A percentile compares a stretch with the other conserved stretches of the same genome.
These are phyloP conservation scores for Microctenopoma lineatum DNA, from an alignment of 2,797 vertebrate genomes.

Conservation along the genomic window DNA sequence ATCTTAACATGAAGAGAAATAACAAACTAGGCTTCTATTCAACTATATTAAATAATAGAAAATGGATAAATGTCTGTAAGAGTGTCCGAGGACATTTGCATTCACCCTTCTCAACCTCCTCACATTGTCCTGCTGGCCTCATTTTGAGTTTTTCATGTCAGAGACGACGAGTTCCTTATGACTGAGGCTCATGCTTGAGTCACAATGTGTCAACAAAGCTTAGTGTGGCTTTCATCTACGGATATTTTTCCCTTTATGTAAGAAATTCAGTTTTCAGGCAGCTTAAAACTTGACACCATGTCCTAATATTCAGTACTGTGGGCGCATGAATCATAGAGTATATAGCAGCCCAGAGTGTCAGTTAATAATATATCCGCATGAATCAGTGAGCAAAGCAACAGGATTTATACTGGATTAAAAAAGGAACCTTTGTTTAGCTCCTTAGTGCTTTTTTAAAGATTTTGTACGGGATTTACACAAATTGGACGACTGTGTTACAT, in stretches of 20 bases:
- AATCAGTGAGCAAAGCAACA: neutral
- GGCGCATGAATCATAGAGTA: neutral
- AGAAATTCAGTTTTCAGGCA: neutral
- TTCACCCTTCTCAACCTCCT: neutral
- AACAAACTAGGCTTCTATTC: neutral
- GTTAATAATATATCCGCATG: conserved; percentile 5
- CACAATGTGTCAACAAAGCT: neutral
- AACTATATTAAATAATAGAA: neutral
- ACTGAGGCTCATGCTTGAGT: neutral
- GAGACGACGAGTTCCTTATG: neutral
- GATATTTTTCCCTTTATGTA: neutral
- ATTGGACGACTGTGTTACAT: no score
- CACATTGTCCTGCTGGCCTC: neutral
- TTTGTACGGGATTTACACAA: no score
- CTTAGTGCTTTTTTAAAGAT: neutral
- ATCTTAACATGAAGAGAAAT: no score
- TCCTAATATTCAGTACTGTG: neutral
- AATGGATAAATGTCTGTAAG: neutral
- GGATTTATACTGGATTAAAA: neutral
- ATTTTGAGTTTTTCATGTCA: neutral
- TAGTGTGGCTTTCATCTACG: neutral
- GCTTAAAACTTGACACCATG: neutral
- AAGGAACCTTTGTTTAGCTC: neutral
- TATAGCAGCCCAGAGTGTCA: neutral
- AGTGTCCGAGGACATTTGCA: neutral